A percentile compares a stretch with the other conserved stretches of the same genome.
Evolutionary conservation across 2,888 invertebrate species (phyloP).

Genomic region (Tyria jacobaeae): DNA sequence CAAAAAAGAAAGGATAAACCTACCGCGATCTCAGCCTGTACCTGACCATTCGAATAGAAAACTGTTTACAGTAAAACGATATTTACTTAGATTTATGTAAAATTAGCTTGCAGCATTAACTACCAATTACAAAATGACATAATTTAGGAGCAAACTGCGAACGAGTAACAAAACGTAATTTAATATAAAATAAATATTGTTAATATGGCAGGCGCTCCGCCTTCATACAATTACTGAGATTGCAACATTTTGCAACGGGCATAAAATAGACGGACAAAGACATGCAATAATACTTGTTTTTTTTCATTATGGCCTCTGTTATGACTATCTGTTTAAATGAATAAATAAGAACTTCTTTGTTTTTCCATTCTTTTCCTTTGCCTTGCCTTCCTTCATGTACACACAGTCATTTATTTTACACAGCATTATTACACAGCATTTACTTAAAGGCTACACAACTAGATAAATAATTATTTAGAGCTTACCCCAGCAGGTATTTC

Average conservation of each 20-base stretch:
- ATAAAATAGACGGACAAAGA: slow-evolving; percentile 3
- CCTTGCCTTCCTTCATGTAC: too few species aligned
- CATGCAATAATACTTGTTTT: not conserved
- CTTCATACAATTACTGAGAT: slow-evolving; percentile 18
- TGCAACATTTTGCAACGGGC: slow-evolving; percentile 20
- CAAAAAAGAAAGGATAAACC: too few species aligned
- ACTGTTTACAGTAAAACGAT: too few species aligned
- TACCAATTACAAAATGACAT: slow-evolving; percentile 5
- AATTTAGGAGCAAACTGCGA: slow-evolving; percentile 5
- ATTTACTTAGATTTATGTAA: too few species aligned
- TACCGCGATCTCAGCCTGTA: too few species aligned
- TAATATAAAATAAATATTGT: slow-evolving; percentile 9
- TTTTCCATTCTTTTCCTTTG: too few species aligned
- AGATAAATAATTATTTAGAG: slow-evolving; percentile 12
- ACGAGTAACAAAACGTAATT: slow-evolving; percentile 19
- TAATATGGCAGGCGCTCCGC: slow-evolving; percentile 9
- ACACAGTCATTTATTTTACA: not conserved
- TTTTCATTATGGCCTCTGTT: not conserved
- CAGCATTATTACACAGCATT: too few species aligned
- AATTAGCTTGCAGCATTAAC: slow-evolving; percentile 4
- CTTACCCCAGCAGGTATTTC: slow-evolving; percentile 78
- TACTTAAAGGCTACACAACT: too few species aligned
- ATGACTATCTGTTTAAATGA: too few species aligned
- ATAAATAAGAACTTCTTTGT: too few species aligned
- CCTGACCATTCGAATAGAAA: too few species aligned